Evolutionary conservation across 1,140 invertebrate species (phyloP), one percentile per base, ranked within the genome.

Genomic region (Apis dorsata): DNA sequence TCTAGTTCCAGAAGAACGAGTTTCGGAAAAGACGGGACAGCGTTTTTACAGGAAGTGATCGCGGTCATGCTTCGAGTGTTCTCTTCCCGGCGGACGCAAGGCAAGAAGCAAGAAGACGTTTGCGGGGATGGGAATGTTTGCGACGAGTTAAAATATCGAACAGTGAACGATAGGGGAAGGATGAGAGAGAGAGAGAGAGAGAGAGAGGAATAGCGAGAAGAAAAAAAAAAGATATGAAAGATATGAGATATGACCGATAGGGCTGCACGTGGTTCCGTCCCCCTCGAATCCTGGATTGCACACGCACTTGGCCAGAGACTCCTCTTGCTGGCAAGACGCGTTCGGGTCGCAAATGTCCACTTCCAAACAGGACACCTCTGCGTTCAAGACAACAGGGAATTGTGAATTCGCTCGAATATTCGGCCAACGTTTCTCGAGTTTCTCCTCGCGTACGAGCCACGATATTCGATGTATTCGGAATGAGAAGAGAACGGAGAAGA

Each of bases 251-350:
- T 92, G 92, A 96, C 95, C 95, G 92, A 95, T 93, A 68, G 95
- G 91, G 83, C 93, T 94, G 91, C 97, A 98, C 1, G 93, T 93
- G 72, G 95, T 95, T 65, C 97, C 98, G 91, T 98, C 97, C 71
- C 98, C 98, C 72, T 95, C 94, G 92, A 96, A 99, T 77, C 97
- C 97, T 21, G 95, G 90, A 81, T 96, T 95, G 91, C 98, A 99
- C 24, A 96, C 94, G 92, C 98, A 99, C 69, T 95, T 95, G 73
- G 95, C 95, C 19, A 95, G 86, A 15, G 94, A 90, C 13, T 96
- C 96, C 77, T 96, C 95, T 77, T 95, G 96, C 12, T 95, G 91
- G 92, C 98, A 98, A 49, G 94, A 94, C 24, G 97, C 97, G 90
- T 98, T 95, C 0, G 94, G 89, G 90, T 97, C 95, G 94, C 98